Percentiles rank a stretch among this genome's conserved stretches.
Conservation (phyloP, 2,113 vertebrate genomes). For the Oncorhynchus mykiss region DNA sequence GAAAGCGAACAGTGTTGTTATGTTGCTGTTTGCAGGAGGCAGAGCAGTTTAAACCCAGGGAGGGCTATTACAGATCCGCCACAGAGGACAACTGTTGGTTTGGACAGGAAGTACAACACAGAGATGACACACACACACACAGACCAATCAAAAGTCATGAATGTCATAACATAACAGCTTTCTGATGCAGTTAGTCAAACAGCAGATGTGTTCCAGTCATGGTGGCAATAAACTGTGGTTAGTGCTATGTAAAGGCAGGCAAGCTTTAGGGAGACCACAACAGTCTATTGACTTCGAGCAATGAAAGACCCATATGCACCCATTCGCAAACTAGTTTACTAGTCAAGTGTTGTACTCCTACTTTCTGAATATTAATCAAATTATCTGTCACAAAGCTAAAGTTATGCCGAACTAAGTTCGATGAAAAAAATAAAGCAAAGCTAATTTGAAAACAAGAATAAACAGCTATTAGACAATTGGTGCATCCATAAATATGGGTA, state of each 20-base stretch:
- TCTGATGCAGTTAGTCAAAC: slow-evolving; percentile 28
- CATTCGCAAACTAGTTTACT: background rate
- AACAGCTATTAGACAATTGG: slow-evolving; percentile 17
- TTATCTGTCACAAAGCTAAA: background rate
- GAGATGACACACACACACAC: background rate
- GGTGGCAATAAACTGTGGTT: slow-evolving; percentile 10
- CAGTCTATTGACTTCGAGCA: background rate
- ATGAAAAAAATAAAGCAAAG: background rate
- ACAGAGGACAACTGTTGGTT: background rate
- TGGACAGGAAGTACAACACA: background rate
- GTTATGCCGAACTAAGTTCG: background rate
- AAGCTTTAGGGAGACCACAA: slow-evolving; percentile 20
- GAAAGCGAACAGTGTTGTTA: background rate
- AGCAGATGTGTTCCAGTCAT: background rate
- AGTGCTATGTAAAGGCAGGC: slow-evolving; percentile 31
- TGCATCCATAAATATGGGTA: slow-evolving; percentile 4
- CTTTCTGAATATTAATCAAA: background rate
- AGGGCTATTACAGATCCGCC: background rate
- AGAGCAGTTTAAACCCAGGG: background rate
- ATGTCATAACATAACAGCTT: slow-evolving; percentile 5
- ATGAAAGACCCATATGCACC: background rate
- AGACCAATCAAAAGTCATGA: background rate
- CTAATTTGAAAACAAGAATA: background rate
- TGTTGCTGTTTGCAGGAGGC: background rate
- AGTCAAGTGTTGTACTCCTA: background rate